phyloP scores from a whole-genome alignment of 2,888 invertebrate species.

The Drosophila nigritarsus region DNA sequence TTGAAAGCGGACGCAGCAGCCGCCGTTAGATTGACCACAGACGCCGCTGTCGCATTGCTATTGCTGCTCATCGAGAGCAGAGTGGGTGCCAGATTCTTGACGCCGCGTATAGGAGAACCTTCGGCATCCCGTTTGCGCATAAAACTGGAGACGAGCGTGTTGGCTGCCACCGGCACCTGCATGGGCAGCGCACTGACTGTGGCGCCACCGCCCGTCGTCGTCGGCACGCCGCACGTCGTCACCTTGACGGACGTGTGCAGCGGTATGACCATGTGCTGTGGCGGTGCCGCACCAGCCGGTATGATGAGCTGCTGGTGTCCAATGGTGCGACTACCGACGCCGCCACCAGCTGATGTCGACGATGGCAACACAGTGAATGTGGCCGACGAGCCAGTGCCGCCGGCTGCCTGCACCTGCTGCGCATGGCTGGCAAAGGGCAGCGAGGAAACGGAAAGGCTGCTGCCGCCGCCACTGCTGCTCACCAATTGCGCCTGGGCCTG shows the following conservation, averaged over 20 bases:
- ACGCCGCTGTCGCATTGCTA: conserved; percentile 19
- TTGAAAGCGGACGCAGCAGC: conserved; percentile 55
- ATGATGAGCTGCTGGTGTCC: conserved; percentile 81
- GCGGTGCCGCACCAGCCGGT: conserved; percentile 50
- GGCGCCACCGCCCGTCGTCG: conserved; percentile 59
- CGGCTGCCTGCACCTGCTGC: conserved; percentile 26
- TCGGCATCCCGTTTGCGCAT: conserved; percentile 94
- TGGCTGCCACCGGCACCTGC: conserved; percentile 45
- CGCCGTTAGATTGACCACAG: conserved; percentile 44
- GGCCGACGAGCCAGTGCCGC: conserved; percentile 69
- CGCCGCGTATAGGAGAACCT: conserved; percentile 88
- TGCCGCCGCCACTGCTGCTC: conserved; percentile 55
- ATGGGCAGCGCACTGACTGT: conserved; percentile 60
- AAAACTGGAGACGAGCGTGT: conserved; percentile 86
- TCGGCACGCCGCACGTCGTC: conserved; percentile 71
- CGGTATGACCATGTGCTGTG: conserved; percentile 83
- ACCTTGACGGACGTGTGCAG: conserved; percentile 83
- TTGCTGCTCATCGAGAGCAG: conserved; percentile 81
- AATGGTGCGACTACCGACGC: conserved; percentile 71
- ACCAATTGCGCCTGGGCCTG: conserved; percentile 63
- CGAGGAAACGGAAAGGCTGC: conserved; percentile 77
- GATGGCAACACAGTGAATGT: conserved; percentile 85
- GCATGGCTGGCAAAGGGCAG: conserved; percentile 79
- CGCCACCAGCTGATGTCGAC: conserved; percentile 52
- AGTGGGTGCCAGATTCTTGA: conserved; percentile 87